Evolutionary conservation across 2,888 invertebrate genomes (phyloP).

Genomic region (Mycalesis mineus): DNA sequence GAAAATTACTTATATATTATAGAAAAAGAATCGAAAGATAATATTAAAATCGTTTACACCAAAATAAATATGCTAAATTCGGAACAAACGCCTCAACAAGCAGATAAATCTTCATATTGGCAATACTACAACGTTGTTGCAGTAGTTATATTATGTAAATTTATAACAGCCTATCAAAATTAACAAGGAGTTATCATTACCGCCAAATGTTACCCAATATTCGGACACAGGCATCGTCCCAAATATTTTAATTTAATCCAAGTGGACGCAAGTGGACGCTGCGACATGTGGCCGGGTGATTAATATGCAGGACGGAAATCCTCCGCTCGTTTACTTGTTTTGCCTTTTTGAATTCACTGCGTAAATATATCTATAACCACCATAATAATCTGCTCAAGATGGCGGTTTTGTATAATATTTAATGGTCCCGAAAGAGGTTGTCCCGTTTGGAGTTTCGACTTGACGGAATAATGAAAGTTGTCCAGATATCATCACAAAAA

Average conservation of each 20-base stretch:
- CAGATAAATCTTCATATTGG: too few relatives aligned
- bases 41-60: too few relatives aligned
- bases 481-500: too few relatives aligned
- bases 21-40: too few relatives aligned
- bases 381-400: background rate
- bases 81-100: too few relatives aligned
- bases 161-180: constrained; percentile 30
- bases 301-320: constrained; percentile 69
- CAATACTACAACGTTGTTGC: background rate
- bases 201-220: constrained; percentile 53
- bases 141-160: background rate
- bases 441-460: too few relatives aligned
- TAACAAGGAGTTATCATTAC: constrained; percentile 46
- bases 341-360: constrained; percentile 42
- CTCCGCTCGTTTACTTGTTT: constrained; percentile 40
- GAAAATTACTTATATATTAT: too few relatives aligned
- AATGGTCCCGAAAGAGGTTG: too few relatives aligned
- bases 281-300: constrained; percentile 64
- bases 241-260: constrained; percentile 70
- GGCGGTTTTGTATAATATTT: too few relatives aligned
- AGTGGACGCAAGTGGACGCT: constrained; percentile 35
- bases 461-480: too few relatives aligned
- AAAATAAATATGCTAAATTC: too few relatives aligned
- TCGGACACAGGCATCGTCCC: constrained; percentile 43
- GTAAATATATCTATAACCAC: background rate